Evolutionary conservation across 2,888 invertebrate species (phyloP).

Genomic region (Parnassius smintheus): DNA sequence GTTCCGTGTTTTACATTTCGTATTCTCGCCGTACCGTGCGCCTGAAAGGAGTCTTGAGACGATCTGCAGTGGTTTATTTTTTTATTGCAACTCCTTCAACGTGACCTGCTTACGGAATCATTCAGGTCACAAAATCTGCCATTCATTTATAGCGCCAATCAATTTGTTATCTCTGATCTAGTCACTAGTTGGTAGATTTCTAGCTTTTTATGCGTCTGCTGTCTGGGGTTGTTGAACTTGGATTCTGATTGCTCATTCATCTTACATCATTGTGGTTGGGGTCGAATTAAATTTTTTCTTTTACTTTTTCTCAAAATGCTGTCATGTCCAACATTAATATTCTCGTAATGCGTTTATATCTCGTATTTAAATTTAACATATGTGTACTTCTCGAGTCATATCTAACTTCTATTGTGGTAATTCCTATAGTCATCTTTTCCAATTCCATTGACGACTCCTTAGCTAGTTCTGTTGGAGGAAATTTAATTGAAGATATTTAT

Average conservation of each 20-base stretch:
- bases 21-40: conserved; percentile 46
- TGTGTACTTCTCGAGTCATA: conserved; percentile 43
- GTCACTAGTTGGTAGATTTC: conserved; percentile 70
- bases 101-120: conserved; percentile 65
- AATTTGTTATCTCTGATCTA: conserved; percentile 74
- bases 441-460: conserved; percentile 20
- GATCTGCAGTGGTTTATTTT: conserved; percentile 53
- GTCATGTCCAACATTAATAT: conserved; percentile 51
- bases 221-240: conserved; percentile 72
- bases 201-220: conserved; percentile 78
- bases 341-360: conserved; percentile 41
- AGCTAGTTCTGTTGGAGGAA: too few species aligned
- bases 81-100: conserved; percentile 61
- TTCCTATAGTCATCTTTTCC: conserved; percentile 16
- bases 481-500: too few species aligned
- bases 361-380: too few species aligned
- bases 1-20: conserved; percentile 50
- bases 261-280: conserved; percentile 76
- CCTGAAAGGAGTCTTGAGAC: conserved; percentile 51
- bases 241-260: conserved; percentile 76
- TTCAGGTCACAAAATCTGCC: conserved; percentile 63
- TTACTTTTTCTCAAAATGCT: conserved; percentile 46
- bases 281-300: conserved; percentile 52
- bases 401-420: conserved; percentile 31
- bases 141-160: conserved; percentile 75